Conservation (phyloP, 2,888 invertebrate species). For the Camptogramma bilineatum region DNA sequence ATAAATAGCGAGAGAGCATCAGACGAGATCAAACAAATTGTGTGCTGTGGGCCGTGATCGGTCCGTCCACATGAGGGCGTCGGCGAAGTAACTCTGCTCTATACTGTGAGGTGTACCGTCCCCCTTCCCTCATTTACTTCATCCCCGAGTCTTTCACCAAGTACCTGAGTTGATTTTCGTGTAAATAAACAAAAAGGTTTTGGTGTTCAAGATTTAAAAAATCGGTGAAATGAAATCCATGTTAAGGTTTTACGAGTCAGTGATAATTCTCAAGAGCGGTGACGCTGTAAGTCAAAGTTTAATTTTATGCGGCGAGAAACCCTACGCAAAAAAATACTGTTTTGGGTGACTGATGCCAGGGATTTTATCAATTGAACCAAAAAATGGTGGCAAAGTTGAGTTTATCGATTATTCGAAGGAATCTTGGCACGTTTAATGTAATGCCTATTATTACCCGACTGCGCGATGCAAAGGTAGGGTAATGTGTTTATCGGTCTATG, state of each 20-base stretch:
- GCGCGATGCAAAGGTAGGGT: too few relatives aligned
- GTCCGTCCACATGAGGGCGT: constrained; percentile 76
- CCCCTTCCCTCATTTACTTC: constrained; percentile 19
- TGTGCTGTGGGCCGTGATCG: constrained; percentile 78
- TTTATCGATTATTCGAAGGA: too few relatives aligned
- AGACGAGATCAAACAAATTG: constrained; percentile 83
- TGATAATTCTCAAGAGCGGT: constrained; percentile 2
- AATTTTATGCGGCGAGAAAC: constrained; percentile 3
- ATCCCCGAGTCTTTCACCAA: constrained; percentile 21
- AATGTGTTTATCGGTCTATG: too few relatives aligned
- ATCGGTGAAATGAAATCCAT: constrained; percentile 24
- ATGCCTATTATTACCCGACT: too few relatives aligned
- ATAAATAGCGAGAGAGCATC: constrained; percentile 78
- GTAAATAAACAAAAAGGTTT: constrained; percentile 28
- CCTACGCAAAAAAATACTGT: constrained; percentile 43
- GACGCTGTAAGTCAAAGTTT: constrained; percentile 1
- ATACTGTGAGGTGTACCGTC: constrained; percentile 22
- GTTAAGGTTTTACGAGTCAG: constrained; percentile 21
- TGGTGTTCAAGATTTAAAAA: constrained; percentile 2
- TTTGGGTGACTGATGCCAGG: neutral
- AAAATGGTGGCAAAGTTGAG: too few relatives aligned
- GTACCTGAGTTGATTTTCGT: constrained; percentile 33
- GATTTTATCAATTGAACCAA: too few relatives aligned
- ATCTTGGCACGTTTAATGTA: too few relatives aligned
- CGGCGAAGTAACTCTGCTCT: constrained; percentile 44